Evolutionary conservation across 2,113 vertebrate genomes (phyloP), one percentile per base, ranked within the genome.

Genomic region (Xenotilapia longispinis): DNA sequence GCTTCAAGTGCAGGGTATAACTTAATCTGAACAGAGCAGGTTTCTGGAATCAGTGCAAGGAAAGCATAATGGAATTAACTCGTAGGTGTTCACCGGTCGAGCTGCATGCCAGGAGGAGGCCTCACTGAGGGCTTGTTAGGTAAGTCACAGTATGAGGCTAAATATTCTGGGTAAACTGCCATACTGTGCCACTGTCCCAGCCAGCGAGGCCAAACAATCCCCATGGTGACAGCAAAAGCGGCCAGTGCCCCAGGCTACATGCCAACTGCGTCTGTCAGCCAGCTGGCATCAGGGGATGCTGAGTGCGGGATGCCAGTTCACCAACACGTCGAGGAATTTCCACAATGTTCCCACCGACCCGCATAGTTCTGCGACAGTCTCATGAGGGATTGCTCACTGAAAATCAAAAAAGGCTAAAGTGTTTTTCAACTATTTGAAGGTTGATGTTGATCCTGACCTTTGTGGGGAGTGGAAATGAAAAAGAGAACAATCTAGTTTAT

Each of bases 181-280:
- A 91, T 60, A 82, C 68, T 84, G 81, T 58, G 75, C 63, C 82
- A 89, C 84, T 78, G 87, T 91, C 87, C 65, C 36, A 15, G 68
- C 84, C 84, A 14, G 73, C 38, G 3, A 82, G 70, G 87, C 89
- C 84, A 89, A 83, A 78, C 49, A 42, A 88, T 94, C 87, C 80
- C 94, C 85, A 91, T 93, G 91, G 94, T 57, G 83, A 94, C 83
- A 51, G 86, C 73, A 49, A 88, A 90, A 85, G 87, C 87, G 13
- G 89, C 86, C 81, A 68, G 80, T 40, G 51, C 53, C 80, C 88
- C 28, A 17, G 95, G 94, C 89, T 15, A n/a, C 3, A 10, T 42
- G 93, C 94, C 94, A 95, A 53, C 60, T 60, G 53, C 17, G 23
- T 53, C 80, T 55, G 33, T 23, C 55, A 15, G 94, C 85, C 89